Percentiles rank a stretch among this genome's conserved stretches.
phyloP scores from a whole-genome alignment of 1,140 invertebrate species.

The Oppia nitens region DNA sequence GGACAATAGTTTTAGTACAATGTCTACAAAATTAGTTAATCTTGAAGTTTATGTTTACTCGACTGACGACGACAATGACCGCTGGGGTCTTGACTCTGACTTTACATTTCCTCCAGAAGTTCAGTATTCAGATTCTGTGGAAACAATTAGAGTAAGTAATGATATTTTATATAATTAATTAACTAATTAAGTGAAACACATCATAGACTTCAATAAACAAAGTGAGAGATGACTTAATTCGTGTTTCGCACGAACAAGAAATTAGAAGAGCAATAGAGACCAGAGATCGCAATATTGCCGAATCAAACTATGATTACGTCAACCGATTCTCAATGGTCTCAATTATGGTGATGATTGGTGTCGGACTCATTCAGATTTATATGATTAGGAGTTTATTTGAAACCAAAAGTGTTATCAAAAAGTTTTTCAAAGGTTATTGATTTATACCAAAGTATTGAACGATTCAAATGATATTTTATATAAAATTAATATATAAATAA shows the following conservation, averaged over 20 bases:
- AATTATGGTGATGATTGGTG: constrained; percentile 46
- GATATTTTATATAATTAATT: too few relatives aligned
- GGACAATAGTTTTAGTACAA: constrained; percentile 60
- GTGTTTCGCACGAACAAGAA: constrained; percentile 50
- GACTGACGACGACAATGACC: constrained; percentile 36
- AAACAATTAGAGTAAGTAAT: constrained; percentile 19
- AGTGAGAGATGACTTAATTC: constrained; percentile 40
- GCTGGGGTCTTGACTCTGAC: constrained; percentile 16
- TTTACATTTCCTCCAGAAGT: constrained; percentile 17
- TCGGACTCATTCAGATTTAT: constrained; percentile 39
- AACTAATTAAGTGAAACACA: neutral
- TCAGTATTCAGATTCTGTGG: constrained; percentile 18
- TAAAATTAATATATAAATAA: too few relatives aligned
- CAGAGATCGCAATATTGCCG: constrained; percentile 55
- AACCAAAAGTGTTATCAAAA: constrained; percentile 32
- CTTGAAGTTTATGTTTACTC: constrained; percentile 53
- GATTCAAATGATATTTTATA: neutral
- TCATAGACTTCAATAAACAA: constrained; percentile 36
- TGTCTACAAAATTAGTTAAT: constrained; percentile 52
- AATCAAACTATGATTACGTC: constrained; percentile 52
- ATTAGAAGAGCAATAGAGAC: constrained; percentile 50
- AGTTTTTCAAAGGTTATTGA: constrained; percentile 33
- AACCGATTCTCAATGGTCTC: constrained; percentile 52
- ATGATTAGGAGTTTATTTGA: constrained; percentile 50
- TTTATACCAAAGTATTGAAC: constrained; percentile 31